Evolutionary conservation across 2,888 invertebrate species (phyloP).

Genomic region (Terebella lapidaria): DNA sequence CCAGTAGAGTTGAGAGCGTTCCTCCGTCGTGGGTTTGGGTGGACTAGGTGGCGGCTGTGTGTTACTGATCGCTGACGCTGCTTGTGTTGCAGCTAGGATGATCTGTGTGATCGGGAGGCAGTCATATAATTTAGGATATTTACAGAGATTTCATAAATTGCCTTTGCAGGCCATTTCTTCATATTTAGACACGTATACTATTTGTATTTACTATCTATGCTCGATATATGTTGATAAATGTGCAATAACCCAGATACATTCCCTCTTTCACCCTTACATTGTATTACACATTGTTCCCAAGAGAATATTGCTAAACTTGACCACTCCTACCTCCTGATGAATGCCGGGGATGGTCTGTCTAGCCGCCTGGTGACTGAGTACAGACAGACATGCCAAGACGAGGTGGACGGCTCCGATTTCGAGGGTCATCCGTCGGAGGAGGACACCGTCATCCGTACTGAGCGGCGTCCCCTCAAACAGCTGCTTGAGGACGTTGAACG

Average conservation of each 20-base stretch:
- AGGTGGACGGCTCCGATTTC: conserved; percentile 80
- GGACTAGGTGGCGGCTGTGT: not conserved
- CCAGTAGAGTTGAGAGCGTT: conserved; percentile 63
- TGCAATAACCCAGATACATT: no score
- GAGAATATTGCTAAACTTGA: no score
- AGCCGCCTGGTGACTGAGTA: conserved; percentile 66
- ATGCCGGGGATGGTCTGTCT: conserved; percentile 45
- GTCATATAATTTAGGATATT: no score
- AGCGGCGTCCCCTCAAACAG: conserved; percentile 73
- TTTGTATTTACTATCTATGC: no score
- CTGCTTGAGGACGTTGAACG: conserved; percentile 71
- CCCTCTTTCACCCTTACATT: no score
- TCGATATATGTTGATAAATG: no score
- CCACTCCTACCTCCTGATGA: conserved; percentile 52
- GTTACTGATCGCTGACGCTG: conserved; percentile 16
- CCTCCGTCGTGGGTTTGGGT: conserved; percentile 29
- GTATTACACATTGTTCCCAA: no score
- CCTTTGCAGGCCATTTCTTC: no score
- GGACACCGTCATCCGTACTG: conserved; percentile 70
- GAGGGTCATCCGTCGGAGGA: conserved; percentile 72
- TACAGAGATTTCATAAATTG: no score
- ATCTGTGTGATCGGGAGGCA: conserved; percentile 28
- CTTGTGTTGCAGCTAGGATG: conserved; percentile 43
- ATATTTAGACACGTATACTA: no score
- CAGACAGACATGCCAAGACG: conserved; percentile 78